Evolutionary conservation across 2,113 vertebrate species (phyloP).

Genomic region (Bufo bufo): DNA sequence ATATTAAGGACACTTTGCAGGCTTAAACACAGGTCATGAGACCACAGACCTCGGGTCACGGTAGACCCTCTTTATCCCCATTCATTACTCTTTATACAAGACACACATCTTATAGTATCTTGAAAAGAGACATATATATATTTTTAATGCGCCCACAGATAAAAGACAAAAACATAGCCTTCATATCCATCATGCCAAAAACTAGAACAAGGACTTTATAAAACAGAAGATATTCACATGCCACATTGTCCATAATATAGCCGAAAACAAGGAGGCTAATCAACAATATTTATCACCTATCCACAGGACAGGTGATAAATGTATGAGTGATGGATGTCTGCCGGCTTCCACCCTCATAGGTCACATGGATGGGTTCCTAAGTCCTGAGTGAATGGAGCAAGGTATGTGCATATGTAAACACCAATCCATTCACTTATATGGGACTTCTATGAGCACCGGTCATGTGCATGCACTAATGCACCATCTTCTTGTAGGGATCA

Average conservation of each 20-base stretch:
- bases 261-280: background rate
- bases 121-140: background rate
- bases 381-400: no score
- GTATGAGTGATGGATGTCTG: no score
- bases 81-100: background rate
- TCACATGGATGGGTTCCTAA: no score
- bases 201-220: background rate
- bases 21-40: background rate
- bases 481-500: no score
- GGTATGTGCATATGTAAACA: no score
- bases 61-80: background rate
- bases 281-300: background rate
- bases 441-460: no score
- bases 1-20: background rate
- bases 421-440: no score
- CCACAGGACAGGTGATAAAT: no score
- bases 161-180: background rate
- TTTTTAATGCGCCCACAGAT: background rate
- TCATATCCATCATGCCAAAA: background rate
- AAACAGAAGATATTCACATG: no score
- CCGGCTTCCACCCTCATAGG: no score
- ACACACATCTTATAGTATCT: background rate
- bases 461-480: no score
- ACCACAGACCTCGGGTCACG: constrained; percentile 11
- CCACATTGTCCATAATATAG: no score